A percentile compares a stretch with the other conserved stretches of the same genome.
These are phyloP conservation scores for Ennomos erosarius DNA, from an alignment of 2,888 invertebrate genomes.

Conservation along the genomic window DNA sequence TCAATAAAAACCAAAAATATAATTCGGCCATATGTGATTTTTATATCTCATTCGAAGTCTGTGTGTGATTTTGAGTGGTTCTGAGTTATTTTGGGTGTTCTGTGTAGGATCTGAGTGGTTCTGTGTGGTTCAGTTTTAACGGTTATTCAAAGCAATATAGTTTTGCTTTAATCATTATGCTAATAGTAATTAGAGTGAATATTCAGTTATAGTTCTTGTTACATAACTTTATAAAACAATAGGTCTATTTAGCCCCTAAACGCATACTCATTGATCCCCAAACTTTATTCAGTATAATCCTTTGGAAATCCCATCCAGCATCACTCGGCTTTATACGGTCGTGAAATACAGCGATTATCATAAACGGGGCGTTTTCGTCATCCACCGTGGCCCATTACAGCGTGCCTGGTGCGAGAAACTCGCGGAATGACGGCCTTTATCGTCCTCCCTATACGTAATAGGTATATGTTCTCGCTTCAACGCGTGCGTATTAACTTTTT, in stretches of 20 bases:
- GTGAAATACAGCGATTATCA: slow-evolving; percentile 76
- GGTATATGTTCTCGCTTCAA: slow-evolving; percentile 39
- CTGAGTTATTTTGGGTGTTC: too few species aligned
- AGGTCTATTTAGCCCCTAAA: background rate
- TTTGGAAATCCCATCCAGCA: slow-evolving; percentile 55
- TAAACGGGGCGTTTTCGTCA: slow-evolving; percentile 75
- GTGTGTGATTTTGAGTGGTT: too few species aligned
- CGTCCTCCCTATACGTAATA: slow-evolving; percentile 31
- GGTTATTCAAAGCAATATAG: too few species aligned
- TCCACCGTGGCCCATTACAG: slow-evolving; percentile 62
- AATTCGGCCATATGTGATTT: background rate
- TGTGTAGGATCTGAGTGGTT: too few species aligned
- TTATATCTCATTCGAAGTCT: too few species aligned
- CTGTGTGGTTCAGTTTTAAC: too few species aligned
- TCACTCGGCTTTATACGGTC: slow-evolving; percentile 64
- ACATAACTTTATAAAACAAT: background rate
- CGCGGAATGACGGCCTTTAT: slow-evolving; percentile 45
- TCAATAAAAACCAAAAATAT: slow-evolving; percentile 1
- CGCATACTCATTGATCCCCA: slow-evolving; percentile 27
- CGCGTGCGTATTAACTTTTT: slow-evolving; percentile 43
- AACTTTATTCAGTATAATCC: slow-evolving; percentile 52
- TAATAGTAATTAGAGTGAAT: too few species aligned
- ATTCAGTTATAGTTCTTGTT: too few species aligned
- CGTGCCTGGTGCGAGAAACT: slow-evolving; percentile 46
- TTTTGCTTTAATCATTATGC: too few species aligned